Percentiles rank a stretch among this genome's conserved stretches.
Evolutionary conservation across 2,888 invertebrate genomes (phyloP).

Genomic region (Drosophila neotestacea): DNA sequence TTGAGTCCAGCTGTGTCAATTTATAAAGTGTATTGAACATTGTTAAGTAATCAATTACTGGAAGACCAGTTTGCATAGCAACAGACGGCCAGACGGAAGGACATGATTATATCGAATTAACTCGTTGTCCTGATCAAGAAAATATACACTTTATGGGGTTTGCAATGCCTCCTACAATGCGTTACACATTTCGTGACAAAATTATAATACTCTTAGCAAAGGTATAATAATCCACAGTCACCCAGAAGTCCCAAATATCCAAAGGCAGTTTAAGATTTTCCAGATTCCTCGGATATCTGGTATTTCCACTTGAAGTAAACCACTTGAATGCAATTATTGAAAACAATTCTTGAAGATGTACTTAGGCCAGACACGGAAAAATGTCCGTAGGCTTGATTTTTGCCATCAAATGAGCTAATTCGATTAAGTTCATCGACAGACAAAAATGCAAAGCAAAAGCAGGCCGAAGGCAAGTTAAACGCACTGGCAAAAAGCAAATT

Average conservation of each 20-base stretch:
- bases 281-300: slow-evolving; percentile 1
- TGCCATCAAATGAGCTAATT: slow-evolving; percentile 54
- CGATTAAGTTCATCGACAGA: slow-evolving; percentile 44
- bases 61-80: no score
- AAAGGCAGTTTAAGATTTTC: slow-evolving; percentile 6
- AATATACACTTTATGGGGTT: no score
- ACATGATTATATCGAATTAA: no score
- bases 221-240: neutral
- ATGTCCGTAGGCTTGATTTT: slow-evolving; percentile 35
- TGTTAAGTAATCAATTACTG: no score
- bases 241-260: slow-evolving; percentile 7
- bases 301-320: slow-evolving; percentile 14
- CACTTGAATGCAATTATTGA: slow-evolving; percentile 17
- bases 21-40: no score
- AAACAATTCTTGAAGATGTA: slow-evolving; percentile 3
- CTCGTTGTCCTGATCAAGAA: no score
- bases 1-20: no score
- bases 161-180: no score
- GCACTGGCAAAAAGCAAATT: slow-evolving; percentile 23
- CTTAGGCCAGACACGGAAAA: neutral
- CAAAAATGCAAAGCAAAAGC: slow-evolving; percentile 14
- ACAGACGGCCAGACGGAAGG: no score
- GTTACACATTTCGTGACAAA: no score
- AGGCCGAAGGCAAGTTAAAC: slow-evolving; percentile 7
- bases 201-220: no score